Evolutionary conservation across 92 coral and sea anemone genomes (phyloP).

Genomic region (Epizoanthus fatuus): DNA sequence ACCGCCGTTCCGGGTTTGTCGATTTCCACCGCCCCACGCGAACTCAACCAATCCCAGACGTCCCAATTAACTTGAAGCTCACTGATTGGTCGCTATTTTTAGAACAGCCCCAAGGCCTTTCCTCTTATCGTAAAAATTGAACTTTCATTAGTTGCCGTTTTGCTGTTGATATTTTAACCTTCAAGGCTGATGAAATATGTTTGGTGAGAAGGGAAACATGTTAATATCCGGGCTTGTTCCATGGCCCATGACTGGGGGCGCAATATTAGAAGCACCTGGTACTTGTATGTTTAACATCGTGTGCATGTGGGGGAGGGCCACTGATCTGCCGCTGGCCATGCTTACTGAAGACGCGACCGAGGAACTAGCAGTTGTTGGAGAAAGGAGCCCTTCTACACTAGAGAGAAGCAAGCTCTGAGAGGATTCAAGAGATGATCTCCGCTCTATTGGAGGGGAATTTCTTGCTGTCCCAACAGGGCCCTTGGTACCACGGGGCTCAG

Average conservation of each 20-base stretch:
- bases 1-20: too few species aligned
- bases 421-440: neutral
- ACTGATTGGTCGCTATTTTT: too few species aligned
- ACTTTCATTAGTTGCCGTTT: neutral
- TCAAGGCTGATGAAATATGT: conserved; percentile 12
- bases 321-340: conserved; percentile 18
- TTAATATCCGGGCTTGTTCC: conserved; percentile 36
- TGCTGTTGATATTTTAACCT: neutral
- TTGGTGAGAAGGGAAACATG: conserved; percentile 64
- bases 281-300: conserved; percentile 54
- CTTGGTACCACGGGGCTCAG: too few species aligned
- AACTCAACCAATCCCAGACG: too few species aligned
- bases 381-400: conserved; percentile 15
- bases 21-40: too few species aligned
- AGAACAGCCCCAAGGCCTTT: too few species aligned
- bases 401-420: conserved; percentile 6
- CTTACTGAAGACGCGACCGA: neutral
- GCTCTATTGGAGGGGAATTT: neutral
- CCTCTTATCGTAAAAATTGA: too few species aligned
- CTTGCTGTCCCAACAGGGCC: neutral
- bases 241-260: conserved; percentile 28
- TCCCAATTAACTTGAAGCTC: too few species aligned
- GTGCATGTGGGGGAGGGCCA: conserved; percentile 73
- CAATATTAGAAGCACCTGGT: conserved; percentile 29
- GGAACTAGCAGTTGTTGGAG: neutral